These are phyloP conservation scores for Chrosomus eos DNA, from an alignment of 2,797 vertebrate species.

Conservation along the genomic window DNA sequence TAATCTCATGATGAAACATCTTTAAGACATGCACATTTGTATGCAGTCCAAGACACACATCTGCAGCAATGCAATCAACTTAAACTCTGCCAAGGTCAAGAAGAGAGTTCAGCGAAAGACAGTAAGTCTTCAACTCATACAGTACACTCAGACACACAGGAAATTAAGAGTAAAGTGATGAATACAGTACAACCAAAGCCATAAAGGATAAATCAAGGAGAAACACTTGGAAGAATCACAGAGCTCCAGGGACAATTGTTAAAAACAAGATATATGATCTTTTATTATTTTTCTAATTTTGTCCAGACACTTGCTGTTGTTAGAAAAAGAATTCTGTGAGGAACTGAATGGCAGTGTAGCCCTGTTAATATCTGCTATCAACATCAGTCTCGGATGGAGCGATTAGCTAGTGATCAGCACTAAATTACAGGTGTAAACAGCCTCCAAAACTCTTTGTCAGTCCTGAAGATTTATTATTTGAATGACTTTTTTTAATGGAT, in stretches of 20 bases:
- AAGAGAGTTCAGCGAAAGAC: slow-evolving; percentile 18
- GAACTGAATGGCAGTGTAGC: not conserved
- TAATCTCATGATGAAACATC: slow-evolving; percentile 3
- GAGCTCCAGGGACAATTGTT: not conserved
- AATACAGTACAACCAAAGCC: slow-evolving; percentile 2
- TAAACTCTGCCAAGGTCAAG: slow-evolving; percentile 27
- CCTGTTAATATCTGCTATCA: not conserved
- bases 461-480: not conserved
- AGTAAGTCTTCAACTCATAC: slow-evolving; percentile 24
- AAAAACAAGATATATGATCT: not conserved
- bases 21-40: slow-evolving; percentile 22
- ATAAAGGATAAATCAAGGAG: slow-evolving; percentile 28
- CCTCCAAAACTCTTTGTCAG: not conserved
- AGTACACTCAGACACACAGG: slow-evolving; percentile 14
- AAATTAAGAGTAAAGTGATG: slow-evolving; percentile 15
- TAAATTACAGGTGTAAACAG: not conserved
- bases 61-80: slow-evolving; percentile 34
- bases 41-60: slow-evolving; percentile 39
- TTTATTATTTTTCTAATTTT: not conserved
- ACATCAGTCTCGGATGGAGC: not conserved
- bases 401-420: not conserved
- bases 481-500: not conserved
- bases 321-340: not conserved
- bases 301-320: not conserved
- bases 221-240: not conserved